Base-by-base conservation (phyloP, 1,140 invertebrate genomes). In the Stegodyphus dumicola region DNA sequence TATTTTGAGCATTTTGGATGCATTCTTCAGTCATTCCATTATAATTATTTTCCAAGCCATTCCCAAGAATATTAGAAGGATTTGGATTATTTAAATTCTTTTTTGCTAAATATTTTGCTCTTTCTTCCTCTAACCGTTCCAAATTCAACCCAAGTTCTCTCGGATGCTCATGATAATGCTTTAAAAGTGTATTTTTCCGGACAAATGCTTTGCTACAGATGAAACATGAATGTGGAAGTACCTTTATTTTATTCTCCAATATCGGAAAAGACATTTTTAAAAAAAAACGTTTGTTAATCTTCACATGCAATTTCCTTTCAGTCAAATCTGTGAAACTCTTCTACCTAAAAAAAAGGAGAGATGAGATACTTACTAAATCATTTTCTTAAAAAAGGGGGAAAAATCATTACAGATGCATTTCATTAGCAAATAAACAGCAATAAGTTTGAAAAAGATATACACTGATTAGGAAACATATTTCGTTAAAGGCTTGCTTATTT, bases 201-300 rank as follows among this genome's bases (percentile, higher is more conserved):
- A 86, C 84, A 78, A 86, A 86, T 7, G 84, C 84, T 48, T 86
- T 86, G 67, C 84, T 86, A 33, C 84, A 86, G 10, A 86, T 73
- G 48, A 86, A 86, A 65, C 84, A 86, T 11, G 84, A 73, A 65
- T 86, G 84, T n/a, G 84, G 84, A 10, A 86, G 69, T 11, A 86
- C 75, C 65, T 86, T 86, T 51, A 86, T 78, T 54, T 86, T 86
- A n/a, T 86, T 74, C 49, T 86, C 84, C 9, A 86, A 33, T 9
- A 66, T 48, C 13, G 84, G 75, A 74, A 86, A 86, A 6, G 84
- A 10, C 70, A 73, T 73, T 17, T 73, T 33, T 60, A 5, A n/a
- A n/a, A n/a, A n/a, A n/a, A n/a, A n/a, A n/a, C n/a, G n/a, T n/a
- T 33, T 33, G 33, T 33, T 33, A 33, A 33, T 33, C 33, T 33